Conservation (phyloP, 2,797 vertebrate species). For the Mus spretus region DNA sequence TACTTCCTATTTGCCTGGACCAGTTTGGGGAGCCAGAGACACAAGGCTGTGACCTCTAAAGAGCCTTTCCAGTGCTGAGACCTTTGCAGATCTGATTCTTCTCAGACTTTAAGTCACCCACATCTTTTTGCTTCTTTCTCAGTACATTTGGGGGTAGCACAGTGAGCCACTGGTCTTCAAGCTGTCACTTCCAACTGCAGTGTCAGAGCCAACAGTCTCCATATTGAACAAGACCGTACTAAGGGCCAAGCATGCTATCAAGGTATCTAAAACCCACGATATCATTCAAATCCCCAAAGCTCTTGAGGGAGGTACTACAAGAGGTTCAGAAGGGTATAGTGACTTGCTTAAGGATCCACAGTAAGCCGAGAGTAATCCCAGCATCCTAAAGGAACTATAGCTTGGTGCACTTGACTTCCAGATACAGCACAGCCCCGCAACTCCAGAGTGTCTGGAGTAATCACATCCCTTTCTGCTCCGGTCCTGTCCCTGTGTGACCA, state of each 20-base stretch:
- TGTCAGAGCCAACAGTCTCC: not conserved
- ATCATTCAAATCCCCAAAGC: not conserved
- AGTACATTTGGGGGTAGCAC: not conserved
- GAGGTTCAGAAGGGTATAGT: not conserved
- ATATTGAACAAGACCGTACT: not conserved
- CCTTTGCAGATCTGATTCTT: not conserved
- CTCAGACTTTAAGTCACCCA: not conserved
- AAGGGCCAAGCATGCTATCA: not conserved
- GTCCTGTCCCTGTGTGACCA: fast-evolving
- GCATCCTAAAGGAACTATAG: not conserved
- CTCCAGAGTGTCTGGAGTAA: not conserved
- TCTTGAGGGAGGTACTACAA: not conserved
- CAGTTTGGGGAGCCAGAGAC: not conserved
- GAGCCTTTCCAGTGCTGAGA: not conserved
- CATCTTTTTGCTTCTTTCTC: not conserved
- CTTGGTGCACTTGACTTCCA: not conserved
- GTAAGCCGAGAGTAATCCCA: not conserved
- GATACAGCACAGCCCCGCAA: not conserved
- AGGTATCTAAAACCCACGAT: not conserved
- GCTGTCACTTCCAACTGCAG: not conserved
- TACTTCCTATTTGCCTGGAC: not conserved
- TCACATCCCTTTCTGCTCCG: not conserved
- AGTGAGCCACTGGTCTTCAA: not conserved
- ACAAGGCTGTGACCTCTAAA: not conserved
- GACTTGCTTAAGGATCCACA: not conserved